phyloP scores from a whole-genome alignment of 53 echinoderm and acorn worm species.

The Astropecten irregularis region DNA sequence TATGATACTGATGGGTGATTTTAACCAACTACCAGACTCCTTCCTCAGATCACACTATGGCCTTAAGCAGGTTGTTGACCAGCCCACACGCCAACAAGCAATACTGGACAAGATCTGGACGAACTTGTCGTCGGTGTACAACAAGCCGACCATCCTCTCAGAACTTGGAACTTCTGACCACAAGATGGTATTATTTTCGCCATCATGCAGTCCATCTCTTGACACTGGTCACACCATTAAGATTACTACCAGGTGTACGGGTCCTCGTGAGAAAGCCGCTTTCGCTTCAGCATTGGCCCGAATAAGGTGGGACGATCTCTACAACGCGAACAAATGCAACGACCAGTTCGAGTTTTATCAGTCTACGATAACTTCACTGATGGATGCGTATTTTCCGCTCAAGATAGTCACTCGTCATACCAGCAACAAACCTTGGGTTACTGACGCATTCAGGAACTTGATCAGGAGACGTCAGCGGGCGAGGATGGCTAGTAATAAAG shows the following conservation, averaged over 20 bases:
- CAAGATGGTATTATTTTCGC: background rate
- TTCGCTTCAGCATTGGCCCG: too few relatives aligned
- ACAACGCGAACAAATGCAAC: too few relatives aligned
- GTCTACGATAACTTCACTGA: too few relatives aligned
- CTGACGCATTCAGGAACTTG: background rate
- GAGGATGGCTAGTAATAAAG: background rate
- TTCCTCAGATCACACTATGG: background rate
- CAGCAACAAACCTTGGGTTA: conserved; percentile 8
- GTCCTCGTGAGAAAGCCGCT: too few relatives aligned
- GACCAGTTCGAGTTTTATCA: too few relatives aligned
- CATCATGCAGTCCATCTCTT: background rate
- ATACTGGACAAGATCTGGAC: background rate
- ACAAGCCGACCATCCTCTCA: background rate
- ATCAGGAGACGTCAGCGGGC: background rate
- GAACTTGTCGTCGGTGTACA: background rate
- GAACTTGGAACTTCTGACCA: background rate
- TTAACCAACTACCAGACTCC: background rate
- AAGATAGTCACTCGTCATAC: conserved; percentile 4
- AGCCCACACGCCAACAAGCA: background rate
- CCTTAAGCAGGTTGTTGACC: background rate
- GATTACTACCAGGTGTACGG: too few relatives aligned
- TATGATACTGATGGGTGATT: background rate
- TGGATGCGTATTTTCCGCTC: background rate
- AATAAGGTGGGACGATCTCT: too few relatives aligned
- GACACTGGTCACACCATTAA: too few relatives aligned